phyloP scores from a whole-genome alignment of 1,140 invertebrate species.

The Heterodera carotae region DNA sequence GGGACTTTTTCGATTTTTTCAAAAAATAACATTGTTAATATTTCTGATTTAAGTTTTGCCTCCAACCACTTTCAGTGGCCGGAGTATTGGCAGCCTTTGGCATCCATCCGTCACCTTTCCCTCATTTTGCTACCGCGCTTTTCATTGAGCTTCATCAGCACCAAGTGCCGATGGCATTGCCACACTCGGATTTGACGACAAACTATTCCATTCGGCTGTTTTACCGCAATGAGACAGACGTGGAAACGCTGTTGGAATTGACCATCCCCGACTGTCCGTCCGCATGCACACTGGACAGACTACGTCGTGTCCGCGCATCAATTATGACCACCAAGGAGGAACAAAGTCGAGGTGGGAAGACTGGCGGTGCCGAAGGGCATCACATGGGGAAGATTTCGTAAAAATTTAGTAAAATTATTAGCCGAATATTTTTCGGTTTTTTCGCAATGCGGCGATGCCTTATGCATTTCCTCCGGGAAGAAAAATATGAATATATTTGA shows the following conservation, averaged over 20 bases:
- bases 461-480: too few species aligned
- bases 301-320: neutral
- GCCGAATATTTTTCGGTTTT: too few species aligned
- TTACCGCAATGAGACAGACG: constrained; percentile 55
- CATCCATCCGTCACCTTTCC: constrained; percentile 36
- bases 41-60: too few species aligned
- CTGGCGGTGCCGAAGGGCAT: too few species aligned
- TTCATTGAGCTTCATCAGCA: constrained; percentile 46
- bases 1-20: too few species aligned
- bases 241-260: constrained; percentile 38
- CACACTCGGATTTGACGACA: neutral
- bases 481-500: too few species aligned
- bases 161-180: too few species aligned
- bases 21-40: too few species aligned
- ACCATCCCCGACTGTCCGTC: constrained; percentile 37
- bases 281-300: constrained; percentile 35
- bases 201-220: constrained; percentile 46
- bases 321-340: constrained; percentile 46
- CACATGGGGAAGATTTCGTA: too few species aligned
- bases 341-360: constrained; percentile 24
- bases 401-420: too few species aligned
- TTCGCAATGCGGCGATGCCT: too few species aligned
- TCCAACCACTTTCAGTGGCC: constrained; percentile 29
- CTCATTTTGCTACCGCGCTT: constrained; percentile 38
- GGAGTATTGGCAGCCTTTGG: constrained; percentile 51